phyloP scores from a whole-genome alignment of 2,797 vertebrate species.

The Etheostoma nigrum region DNA sequence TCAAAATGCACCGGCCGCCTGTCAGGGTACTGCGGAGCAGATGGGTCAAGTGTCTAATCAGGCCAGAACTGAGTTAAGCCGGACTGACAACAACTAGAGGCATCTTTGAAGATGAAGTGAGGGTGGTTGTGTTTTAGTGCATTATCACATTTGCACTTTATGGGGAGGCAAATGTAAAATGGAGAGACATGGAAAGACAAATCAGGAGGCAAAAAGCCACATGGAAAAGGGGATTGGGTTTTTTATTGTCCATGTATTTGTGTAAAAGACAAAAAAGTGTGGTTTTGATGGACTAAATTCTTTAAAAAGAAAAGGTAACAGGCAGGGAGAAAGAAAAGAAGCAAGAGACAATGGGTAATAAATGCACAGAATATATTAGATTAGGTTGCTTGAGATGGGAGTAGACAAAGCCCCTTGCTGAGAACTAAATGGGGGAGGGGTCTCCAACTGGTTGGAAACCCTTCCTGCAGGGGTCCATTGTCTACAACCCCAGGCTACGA shows the following conservation, averaged over 20 bases:
- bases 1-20: constrained; percentile 42
- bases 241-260: constrained; percentile 4
- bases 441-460: constrained; percentile 49
- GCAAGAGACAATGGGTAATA: constrained; percentile 3
- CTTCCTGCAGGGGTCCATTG: constrained; percentile 60
- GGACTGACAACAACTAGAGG: constrained; percentile 46
- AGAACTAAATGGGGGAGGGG: constrained; percentile 55
- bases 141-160: constrained; percentile 4
- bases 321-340: constrained; percentile 16
- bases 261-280: neutral
- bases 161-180: neutral
- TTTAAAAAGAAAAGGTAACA: neutral
- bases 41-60: constrained; percentile 70
- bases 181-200: constrained; percentile 14
- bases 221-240: constrained; percentile 6
- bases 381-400: constrained; percentile 39
- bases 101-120: constrained; percentile 62
- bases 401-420: constrained; percentile 24
- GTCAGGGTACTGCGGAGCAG: constrained; percentile 66
- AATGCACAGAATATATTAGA: constrained; percentile 41
- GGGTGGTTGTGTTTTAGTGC: constrained; percentile 1
- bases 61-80: constrained; percentile 60
- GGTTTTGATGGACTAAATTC: constrained; percentile 2
- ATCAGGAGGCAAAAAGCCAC: constrained; percentile 6
- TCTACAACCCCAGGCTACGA: constrained; percentile 46